Base-by-base conservation (phyloP, 1,140 invertebrate genomes). In the Capitella teleta region DNA sequence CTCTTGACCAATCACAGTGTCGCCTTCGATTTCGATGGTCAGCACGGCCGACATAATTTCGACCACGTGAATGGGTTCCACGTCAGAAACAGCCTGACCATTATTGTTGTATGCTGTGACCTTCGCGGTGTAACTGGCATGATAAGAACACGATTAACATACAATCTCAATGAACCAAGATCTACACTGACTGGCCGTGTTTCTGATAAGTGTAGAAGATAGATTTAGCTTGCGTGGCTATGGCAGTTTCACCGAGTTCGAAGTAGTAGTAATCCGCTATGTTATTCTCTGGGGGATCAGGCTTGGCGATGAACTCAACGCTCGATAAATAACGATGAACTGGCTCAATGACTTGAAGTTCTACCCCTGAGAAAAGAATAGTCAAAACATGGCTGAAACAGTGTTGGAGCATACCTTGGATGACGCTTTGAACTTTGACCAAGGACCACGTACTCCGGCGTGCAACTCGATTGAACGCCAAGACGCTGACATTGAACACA, bases 41-140 rank as follows among this genome's bases (percentile, higher is more conserved):
- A 47, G n/a, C 28, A 6, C 10, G 8, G 10, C 6, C n/a, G 21
- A 23, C 2, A 61, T 32, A 10, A 41, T 38, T 3, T 54, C 50
- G 16, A 57, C 28, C 2, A 59, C 47, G 10, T 36, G 32, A 16
- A 62, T 34, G n/a, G 50, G 41, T 12, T 57, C 16, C 0, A 57
- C 57, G 5, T 48, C 32, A 0, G 58, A 62, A 12, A 40, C 52
- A 0, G 51, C 54, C 8, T 52, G 46, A 26, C 55, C 57, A 28
- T 51, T 14, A 21, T 46, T 45, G 41, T 62, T 62, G 19, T 41
- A 8, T 2, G 60, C 60, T 16, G 32, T 54, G 5, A 59, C 58
- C 21, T 49, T 54, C 1, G 57, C 54, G 2, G 37, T 44, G 25
- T 55, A 53, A 2, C 54, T 54, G 52, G 8, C 41, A 23, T 25